A percentile compares a stretch with the other conserved stretches of the same genome.
Evolutionary conservation across 1,140 invertebrate species (phyloP).

Genomic region (Calephelis nemesis): DNA sequence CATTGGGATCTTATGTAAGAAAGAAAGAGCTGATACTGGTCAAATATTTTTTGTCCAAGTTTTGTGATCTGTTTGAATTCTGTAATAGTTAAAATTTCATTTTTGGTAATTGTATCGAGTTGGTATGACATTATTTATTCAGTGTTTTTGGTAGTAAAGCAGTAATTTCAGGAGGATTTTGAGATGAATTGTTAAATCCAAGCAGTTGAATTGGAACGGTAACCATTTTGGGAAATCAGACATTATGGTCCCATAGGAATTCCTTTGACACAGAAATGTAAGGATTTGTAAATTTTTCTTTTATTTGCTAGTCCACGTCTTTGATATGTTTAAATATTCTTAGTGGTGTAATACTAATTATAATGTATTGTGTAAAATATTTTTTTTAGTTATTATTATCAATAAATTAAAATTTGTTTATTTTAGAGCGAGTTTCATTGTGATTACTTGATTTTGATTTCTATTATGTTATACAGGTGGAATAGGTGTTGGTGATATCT

Average conservation of each 20-base stretch:
- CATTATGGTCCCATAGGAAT: slow-evolving; percentile 20
- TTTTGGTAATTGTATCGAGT: too few relatives aligned
- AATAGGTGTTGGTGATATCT: too few relatives aligned
- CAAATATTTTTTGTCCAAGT: too few relatives aligned
- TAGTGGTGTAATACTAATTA: slow-evolving; percentile 77
- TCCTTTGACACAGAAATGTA: slow-evolving; percentile 45
- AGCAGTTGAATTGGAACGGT: background rate
- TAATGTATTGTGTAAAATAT: slow-evolving; percentile 76
- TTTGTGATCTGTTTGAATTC: too few relatives aligned
- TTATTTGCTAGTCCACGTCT: slow-evolving; percentile 75
- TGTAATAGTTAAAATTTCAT: too few relatives aligned
- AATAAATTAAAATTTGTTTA: slow-evolving; percentile 79
- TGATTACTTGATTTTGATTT: background rate
- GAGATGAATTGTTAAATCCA: background rate
- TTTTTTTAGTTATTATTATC: slow-evolving; percentile 76
- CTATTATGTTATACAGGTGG: too few relatives aligned
- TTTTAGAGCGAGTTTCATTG: slow-evolving; percentile 54
- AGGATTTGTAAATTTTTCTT: slow-evolving; percentile 64
- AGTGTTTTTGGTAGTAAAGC: background rate
- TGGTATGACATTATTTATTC: too few relatives aligned
- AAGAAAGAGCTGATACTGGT: too few relatives aligned
- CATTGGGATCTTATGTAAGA: too few relatives aligned
- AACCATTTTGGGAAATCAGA: background rate
- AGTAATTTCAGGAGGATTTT: background rate
- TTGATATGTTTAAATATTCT: slow-evolving; percentile 75